Conservation (phyloP, 2,888 invertebrate species). For the Conomelus anceps region DNA sequence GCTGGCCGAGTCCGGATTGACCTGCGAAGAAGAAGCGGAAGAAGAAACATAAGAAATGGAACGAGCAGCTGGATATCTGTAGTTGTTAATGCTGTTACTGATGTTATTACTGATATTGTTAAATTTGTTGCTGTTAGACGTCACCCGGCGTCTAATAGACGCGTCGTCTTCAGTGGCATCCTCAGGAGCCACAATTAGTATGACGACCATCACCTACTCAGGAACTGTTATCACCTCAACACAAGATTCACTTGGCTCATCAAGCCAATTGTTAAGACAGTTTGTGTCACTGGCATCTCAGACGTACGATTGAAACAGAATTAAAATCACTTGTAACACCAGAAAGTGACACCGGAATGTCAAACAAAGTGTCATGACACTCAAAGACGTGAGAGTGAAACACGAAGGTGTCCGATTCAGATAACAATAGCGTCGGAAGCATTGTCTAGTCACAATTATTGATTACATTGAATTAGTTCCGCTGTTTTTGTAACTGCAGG, state of each 20-base stretch:
- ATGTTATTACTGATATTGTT: not conserved
- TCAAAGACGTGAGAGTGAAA: too few relatives aligned
- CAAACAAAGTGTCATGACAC: too few relatives aligned
- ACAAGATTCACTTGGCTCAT: not conserved
- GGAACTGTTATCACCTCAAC: not conserved
- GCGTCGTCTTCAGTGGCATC: slow-evolving; percentile 23
- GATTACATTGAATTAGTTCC: not conserved
- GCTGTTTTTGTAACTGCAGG: too few relatives aligned
- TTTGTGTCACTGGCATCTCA: not conserved
- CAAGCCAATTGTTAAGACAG: too few relatives aligned
- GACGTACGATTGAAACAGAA: not conserved
- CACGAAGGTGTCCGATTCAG: too few relatives aligned
- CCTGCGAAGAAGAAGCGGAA: slow-evolving; percentile 47
- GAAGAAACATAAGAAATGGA: slow-evolving; percentile 36
- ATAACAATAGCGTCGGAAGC: not conserved
- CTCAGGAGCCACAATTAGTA: slow-evolving; percentile 51
- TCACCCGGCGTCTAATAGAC: not conserved
- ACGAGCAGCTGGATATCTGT: slow-evolving; percentile 22
- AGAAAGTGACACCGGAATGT: too few relatives aligned
- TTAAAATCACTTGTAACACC: not conserved
- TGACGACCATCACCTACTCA: slow-evolving; percentile 59
- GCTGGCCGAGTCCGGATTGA: slow-evolving; percentile 68
- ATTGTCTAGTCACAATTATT: not conserved
- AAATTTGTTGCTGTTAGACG: not conserved
- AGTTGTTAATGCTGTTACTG: not conserved